Conservation (phyloP, 1,140 invertebrate genomes). For the Drosophila miranda region DNA sequence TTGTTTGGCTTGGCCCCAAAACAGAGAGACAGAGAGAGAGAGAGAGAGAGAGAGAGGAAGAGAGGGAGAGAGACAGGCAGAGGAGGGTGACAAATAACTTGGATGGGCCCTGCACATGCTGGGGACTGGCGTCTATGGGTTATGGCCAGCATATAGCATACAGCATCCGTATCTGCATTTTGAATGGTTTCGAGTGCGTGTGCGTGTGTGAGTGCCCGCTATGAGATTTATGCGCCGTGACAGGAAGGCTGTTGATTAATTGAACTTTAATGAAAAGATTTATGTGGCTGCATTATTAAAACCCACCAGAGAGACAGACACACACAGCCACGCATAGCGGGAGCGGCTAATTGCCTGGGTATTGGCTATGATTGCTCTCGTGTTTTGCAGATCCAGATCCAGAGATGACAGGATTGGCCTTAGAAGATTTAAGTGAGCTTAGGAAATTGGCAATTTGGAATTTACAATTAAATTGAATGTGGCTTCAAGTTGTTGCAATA, state of each 20-base stretch:
- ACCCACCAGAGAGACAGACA: slow-evolving; percentile 17
- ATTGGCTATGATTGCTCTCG: slow-evolving; percentile 43
- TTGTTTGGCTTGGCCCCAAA: slow-evolving; percentile 48
- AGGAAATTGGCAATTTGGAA: neutral
- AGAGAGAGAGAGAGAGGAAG: slow-evolving; percentile 1
- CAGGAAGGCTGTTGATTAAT: slow-evolving; percentile 75
- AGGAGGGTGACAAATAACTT: slow-evolving; percentile 64
- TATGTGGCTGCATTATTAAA: slow-evolving; percentile 75
- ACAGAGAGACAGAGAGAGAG: neutral
- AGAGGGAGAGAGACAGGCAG: neutral
- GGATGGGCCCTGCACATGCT: slow-evolving; percentile 15
- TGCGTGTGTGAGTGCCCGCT: slow-evolving; percentile 39
- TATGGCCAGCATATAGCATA: neutral
- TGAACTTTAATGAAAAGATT: slow-evolving; percentile 80
- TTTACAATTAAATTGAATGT: slow-evolving; percentile 8
- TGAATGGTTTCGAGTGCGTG: slow-evolving; percentile 4
- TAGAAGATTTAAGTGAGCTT: neutral
- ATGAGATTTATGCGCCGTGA: slow-evolving; percentile 72
- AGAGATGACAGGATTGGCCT: slow-evolving; percentile 12
- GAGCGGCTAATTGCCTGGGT: slow-evolving; percentile 60
- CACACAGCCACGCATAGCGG: slow-evolving; percentile 4
- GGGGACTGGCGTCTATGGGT: too few relatives aligned
- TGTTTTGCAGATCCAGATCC: slow-evolving; percentile 2
- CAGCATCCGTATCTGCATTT: slow-evolving; percentile 40
- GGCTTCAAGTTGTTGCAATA: too few relatives aligned